These are phyloP conservation scores for Pemphigus obesinymphae DNA, from an alignment of 1,140 invertebrate genomes.

Conservation along the genomic window DNA sequence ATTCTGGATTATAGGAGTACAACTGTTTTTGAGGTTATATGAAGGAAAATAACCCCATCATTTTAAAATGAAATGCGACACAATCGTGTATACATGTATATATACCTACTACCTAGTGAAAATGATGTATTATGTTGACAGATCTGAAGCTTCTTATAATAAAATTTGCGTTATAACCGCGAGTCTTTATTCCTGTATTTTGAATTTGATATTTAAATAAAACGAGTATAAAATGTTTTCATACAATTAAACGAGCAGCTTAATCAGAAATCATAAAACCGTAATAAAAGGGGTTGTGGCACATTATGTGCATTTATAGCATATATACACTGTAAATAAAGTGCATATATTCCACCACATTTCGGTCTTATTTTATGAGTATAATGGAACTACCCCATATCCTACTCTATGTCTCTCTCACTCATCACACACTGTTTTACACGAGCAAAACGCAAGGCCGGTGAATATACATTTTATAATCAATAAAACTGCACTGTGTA, in stretches of 20 bases:
- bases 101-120: neutral
- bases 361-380: neutral
- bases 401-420: too few relatives aligned
- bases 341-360: neutral
- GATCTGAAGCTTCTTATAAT: neutral
- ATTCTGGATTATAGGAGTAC: neutral
- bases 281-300: neutral
- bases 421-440: too few relatives aligned
- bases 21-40: neutral
- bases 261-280: constrained; percentile 4
- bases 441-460: neutral
- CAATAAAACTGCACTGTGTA: neutral
- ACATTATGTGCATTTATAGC: neutral
- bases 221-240: neutral
- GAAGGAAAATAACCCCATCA: neutral
- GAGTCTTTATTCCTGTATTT: too few relatives aligned
- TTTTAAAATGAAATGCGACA: neutral
- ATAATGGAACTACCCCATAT: neutral
- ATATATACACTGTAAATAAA: constrained; percentile 3
- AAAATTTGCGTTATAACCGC: neutral
- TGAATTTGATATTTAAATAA: too few relatives aligned
- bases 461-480: neutral
- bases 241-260: constrained; percentile 1
- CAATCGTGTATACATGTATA: too few relatives aligned
- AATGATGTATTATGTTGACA: too few relatives aligned